Conservation (phyloP, 2,113 vertebrate species). For the Ramphastos sulfuratus region DNA sequence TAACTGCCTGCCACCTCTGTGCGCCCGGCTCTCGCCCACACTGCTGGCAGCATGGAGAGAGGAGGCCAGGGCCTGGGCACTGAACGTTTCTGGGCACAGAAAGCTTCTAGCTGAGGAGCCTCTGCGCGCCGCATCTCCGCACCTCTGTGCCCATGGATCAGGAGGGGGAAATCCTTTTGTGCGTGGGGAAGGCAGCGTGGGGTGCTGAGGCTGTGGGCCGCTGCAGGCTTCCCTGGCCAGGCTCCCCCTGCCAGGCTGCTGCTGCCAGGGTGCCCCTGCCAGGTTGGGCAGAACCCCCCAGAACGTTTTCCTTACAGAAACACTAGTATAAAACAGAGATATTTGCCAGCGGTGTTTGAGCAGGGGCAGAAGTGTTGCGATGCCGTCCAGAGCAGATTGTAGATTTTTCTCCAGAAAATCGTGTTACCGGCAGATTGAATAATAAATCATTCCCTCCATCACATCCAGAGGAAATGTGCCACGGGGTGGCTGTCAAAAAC, state of each 20-base stretch:
- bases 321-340: constrained; percentile 44
- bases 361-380: background rate
- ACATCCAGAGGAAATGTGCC: background rate
- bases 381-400: constrained; percentile 14
- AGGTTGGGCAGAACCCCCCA: background rate
- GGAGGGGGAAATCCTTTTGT: constrained; percentile 49
- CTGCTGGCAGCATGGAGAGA: background rate
- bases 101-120: background rate
- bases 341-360: constrained; percentile 3
- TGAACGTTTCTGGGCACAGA: background rate
- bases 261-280: background rate
- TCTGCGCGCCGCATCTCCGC: background rate
- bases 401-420: constrained; percentile 58
- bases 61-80: background rate
- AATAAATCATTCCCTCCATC: constrained; percentile 49
- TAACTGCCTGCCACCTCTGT: constrained; percentile 70
- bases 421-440: constrained; percentile 6
- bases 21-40: constrained; percentile 46
- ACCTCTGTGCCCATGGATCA: background rate
- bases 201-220: constrained; percentile 31
- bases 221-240: background rate
- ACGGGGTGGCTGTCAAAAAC: constrained; percentile 1
- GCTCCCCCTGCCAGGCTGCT: background rate
- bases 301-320: background rate
- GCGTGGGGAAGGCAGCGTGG: constrained; percentile 26